A percentile compares a stretch with the other conserved stretches of the same genome.
Conservation (phyloP, 2,113 vertebrate species). For the Trogon melanurus region DNA sequence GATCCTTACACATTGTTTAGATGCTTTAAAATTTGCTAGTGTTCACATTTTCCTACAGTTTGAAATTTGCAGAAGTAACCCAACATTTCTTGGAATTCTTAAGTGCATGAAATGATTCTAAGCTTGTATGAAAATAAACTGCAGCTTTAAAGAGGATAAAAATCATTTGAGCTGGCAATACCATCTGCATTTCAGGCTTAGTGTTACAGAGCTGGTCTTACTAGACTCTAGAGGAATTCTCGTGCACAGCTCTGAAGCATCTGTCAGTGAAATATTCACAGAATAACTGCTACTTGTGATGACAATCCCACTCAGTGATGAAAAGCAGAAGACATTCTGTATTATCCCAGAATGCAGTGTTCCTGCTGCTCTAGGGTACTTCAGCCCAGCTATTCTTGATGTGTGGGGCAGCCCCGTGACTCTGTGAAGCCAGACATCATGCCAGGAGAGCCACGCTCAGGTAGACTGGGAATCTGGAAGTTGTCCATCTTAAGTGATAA, state of each 20-base stretch:
- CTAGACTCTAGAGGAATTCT: not conserved
- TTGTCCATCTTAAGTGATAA: accelerated
- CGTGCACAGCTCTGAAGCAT: not conserved
- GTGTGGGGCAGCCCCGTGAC: not conserved
- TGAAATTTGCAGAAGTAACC: not conserved
- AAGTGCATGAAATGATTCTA: not conserved
- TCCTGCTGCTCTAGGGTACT: not conserved
- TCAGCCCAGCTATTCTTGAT: not conserved
- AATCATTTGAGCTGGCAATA: not conserved
- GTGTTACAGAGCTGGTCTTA: not conserved
- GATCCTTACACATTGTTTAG: not conserved
- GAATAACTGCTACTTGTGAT: not conserved
- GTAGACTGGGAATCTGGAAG: not conserved
- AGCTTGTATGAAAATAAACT: accelerated
- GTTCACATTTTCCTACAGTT: not conserved
- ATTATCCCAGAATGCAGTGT: not conserved
- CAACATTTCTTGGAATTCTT: not conserved
- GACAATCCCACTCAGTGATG: not conserved
- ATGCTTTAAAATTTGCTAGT: not conserved
- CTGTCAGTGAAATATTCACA: not conserved
- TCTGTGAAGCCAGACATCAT: not conserved
- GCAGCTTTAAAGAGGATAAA: not conserved
- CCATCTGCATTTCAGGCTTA: not conserved
- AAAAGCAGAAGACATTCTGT: not conserved
- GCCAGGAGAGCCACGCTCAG: not conserved